Conservation (phyloP, 2,113 vertebrate genomes). For the Nothocercus julius region DNA sequence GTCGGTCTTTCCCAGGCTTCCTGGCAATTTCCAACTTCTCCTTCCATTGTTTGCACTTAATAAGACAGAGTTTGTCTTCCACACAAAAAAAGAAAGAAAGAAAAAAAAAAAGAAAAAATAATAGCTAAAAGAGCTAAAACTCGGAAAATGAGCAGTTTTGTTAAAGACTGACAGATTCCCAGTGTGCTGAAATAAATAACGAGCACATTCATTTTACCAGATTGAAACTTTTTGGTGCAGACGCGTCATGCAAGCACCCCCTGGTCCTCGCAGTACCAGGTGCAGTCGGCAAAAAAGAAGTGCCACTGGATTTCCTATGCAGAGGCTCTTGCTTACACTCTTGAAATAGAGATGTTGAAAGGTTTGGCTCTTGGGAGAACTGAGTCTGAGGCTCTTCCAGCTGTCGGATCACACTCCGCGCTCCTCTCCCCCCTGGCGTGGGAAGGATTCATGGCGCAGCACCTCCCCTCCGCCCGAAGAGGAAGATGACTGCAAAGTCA, state of each 20-base stretch:
- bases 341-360: not conserved
- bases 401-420: not conserved
- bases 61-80: slow-evolving; percentile 22
- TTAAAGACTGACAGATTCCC: slow-evolving; percentile 25
- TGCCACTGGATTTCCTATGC: accelerated
- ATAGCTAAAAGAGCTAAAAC: not conserved
- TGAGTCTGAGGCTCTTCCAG: not conserved
- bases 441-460: not conserved
- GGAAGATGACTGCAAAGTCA: not conserved
- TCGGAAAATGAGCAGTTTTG: slow-evolving; percentile 33
- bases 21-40: slow-evolving; percentile 55
- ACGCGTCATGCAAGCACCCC: not conserved
- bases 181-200: not conserved
- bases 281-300: not conserved
- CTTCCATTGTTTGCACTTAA: slow-evolving; percentile 58
- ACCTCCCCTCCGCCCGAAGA: not conserved
- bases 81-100: not conserved
- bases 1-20: slow-evolving; percentile 59
- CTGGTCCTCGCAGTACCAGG: not conserved
- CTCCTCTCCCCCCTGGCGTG: not conserved
- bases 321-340: not conserved
- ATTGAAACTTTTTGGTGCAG: not conserved
- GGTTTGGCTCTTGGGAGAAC: not conserved
- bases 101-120: not conserved
- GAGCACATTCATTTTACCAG: not conserved